Evolutionary conservation across 2,797 vertebrate genomes (phyloP), one percentile per base, ranked within the genome.

Genomic region (Enteromius argenteus): DNA sequence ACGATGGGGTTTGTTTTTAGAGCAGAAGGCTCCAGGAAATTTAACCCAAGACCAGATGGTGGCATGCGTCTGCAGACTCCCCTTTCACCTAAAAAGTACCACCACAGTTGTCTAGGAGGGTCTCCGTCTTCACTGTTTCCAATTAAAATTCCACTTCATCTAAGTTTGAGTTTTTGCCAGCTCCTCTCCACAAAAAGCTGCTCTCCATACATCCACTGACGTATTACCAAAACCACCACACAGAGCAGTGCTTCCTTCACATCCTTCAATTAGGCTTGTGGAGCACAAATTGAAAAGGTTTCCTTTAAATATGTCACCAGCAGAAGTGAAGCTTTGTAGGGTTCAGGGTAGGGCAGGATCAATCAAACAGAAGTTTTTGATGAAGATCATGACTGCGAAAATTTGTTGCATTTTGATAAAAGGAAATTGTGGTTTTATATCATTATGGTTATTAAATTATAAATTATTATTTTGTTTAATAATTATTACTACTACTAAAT

Each of bases 1-100:
- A 85, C 42, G 84, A 80, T 79, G 39, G 53, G 85, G 88, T 86
- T 88, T 88, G 88, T 89, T 90, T 90, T 89, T 87, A 83, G 84
- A 90, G 83, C 85, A 84, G 74, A 83, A 84, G 86, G 80, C 84
- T 89, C 9, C 83, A 87, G 21, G 88, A 88, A 87, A 91, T 79
- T 85, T 75, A 83, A 91, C 46, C 85, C 87, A 86, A 78, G 81
- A 81, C 87, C 81, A 86, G 83, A 85, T 89, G 83, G 86, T 88
- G 66, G 86, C 64, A 81, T 79, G 80, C 67, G 17, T 81, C 81
- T 82, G 42, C 81, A 73, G 56, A 35, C 75, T 87, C 83, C 89
- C 85, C 86, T 88, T 86, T 81, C 81, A 83, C 90, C 80, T 84
- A 88, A 73, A 87, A 88, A 80, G 53, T 69, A 84, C 62, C 58